phyloP scores from a whole-genome alignment of 2,888 invertebrate genomes.

The Terebella lapidaria region DNA sequence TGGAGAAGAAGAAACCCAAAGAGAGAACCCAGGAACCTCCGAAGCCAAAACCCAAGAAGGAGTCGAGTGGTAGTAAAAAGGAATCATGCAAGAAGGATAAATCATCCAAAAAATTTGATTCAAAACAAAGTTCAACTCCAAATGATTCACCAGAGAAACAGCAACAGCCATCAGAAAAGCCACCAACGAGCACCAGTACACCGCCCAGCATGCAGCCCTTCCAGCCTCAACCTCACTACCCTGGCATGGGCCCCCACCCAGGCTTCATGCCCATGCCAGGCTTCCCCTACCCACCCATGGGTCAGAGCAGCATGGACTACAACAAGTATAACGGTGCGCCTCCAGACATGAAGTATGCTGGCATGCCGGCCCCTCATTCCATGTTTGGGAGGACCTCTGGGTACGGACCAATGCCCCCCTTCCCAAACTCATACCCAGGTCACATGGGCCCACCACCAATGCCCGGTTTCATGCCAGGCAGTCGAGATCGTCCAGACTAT shows the following conservation, averaged over 20 bases:
- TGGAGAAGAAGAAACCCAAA: neutral
- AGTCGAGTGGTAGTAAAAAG: neutral
- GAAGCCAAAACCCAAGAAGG: neutral
- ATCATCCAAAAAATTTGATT: no score
- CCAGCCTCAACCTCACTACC: neutral
- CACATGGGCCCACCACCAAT: neutral
- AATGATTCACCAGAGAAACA: neutral
- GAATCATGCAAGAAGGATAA: no score
- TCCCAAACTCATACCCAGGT: neutral
- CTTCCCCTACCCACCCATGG: neutral
- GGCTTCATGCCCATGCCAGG: neutral
- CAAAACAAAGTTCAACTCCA: no score
- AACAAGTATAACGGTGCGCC: neutral
- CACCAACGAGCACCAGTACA: neutral
- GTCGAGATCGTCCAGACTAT: no score
- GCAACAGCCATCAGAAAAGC: neutral
- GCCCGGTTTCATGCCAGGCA: neutral
- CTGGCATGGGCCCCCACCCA: neutral
- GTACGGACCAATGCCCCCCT: neutral
- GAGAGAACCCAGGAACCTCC: no score
- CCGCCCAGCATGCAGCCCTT: neutral
- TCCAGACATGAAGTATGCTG: neutral
- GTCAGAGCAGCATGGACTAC: neutral
- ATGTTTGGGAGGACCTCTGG: neutral
- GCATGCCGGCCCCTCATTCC: neutral